Conservation (phyloP, 2,888 invertebrate genomes). For the Lamellibrachia satsuma region DNA sequence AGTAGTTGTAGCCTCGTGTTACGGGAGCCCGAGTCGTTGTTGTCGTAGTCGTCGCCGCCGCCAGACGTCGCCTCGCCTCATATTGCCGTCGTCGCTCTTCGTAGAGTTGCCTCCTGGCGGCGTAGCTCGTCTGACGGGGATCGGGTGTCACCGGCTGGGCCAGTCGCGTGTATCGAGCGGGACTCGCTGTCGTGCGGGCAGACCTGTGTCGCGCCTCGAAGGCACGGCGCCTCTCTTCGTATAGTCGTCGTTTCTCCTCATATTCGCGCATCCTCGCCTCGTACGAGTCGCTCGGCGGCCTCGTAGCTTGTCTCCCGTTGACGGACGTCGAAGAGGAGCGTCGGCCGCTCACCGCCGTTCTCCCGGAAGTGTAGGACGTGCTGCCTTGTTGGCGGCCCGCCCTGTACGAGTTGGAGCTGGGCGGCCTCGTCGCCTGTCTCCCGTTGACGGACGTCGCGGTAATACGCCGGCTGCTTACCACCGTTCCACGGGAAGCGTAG, state of each 20-base stretch:
- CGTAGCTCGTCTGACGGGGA: background rate
- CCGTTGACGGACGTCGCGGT: background rate
- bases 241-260: slow-evolving; percentile 25
- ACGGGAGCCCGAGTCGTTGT: background rate
- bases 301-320: background rate
- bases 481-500: background rate
- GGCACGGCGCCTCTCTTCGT: slow-evolving; percentile 22
- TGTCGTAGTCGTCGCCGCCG: background rate
- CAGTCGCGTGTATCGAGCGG: background rate
- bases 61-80: background rate
- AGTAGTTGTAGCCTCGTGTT: background rate
- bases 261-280: slow-evolving; percentile 13
- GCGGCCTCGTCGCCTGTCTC: background rate
- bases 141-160: background rate
- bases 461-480: background rate
- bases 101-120: background rate
- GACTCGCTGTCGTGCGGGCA: background rate
- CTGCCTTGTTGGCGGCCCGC: background rate
- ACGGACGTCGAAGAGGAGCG: background rate
- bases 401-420: background rate
- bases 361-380: background rate
- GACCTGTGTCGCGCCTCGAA: background rate
- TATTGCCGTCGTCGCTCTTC: background rate
- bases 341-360: background rate
- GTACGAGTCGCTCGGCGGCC: background rate